Percentiles rank a stretch among this genome's conserved stretches.
Conservation (phyloP, 2,888 invertebrate species). For the Drosophila birchii region DNA sequence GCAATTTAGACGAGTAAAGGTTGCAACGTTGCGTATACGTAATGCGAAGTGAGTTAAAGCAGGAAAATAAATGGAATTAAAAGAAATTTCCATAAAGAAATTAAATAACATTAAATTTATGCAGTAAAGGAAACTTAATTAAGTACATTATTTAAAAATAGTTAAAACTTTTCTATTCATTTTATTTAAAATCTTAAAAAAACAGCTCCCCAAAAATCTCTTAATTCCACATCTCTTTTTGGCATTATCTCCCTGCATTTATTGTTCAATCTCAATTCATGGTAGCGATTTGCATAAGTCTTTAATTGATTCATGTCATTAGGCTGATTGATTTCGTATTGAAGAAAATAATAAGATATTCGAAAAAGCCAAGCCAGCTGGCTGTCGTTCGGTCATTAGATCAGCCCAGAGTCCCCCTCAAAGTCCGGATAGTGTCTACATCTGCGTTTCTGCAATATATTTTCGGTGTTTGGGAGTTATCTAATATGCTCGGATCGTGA, state of each 20-base stretch:
- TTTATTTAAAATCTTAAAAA: too few relatives aligned
- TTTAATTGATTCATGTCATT: constrained; percentile 63
- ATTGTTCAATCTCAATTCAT: constrained; percentile 3
- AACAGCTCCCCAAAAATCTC: too few relatives aligned
- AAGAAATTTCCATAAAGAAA: neutral
- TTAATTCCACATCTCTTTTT: neutral
- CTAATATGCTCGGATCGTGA: constrained; percentile 75
- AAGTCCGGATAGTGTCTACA: constrained; percentile 10
- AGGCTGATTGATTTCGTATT: constrained; percentile 72
- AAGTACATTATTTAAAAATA: too few relatives aligned
- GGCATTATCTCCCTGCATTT: neutral
- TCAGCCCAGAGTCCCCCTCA: constrained; percentile 30
- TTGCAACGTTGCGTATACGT: constrained; percentile 14
- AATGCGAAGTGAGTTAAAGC: neutral
- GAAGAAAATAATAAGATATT: constrained; percentile 1
- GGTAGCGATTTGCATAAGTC: constrained; percentile 30
- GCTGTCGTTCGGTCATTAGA: constrained; percentile 35
- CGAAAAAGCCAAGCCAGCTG: constrained; percentile 59
- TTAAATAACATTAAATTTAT: neutral
- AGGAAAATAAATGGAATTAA: neutral
- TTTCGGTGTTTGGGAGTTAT: constrained; percentile 49
- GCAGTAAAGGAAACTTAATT: neutral
- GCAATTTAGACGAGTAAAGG: constrained; percentile 12
- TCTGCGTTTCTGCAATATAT: constrained; percentile 16
- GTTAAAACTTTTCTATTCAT: too few relatives aligned